Base-by-base conservation (phyloP, 2,888 invertebrate species). In the Pinctada fucata region DNA sequence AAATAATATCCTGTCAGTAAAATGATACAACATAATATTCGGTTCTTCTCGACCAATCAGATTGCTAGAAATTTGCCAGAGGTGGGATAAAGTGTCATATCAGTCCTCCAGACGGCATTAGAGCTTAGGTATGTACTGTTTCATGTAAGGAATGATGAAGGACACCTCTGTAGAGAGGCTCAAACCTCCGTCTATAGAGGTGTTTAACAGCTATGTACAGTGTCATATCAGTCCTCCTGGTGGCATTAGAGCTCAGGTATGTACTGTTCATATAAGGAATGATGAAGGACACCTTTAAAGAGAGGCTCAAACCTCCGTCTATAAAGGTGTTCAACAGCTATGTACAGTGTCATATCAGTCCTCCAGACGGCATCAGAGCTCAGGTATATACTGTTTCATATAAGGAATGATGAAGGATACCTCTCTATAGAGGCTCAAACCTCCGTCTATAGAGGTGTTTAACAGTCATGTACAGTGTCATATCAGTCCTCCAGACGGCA, bases 201-300 rank as follows among this genome's bases (percentile, higher is more conserved):
- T 10, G 58, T 58, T 10, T 91, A 95, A 96, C 91, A 95, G 95
- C 2, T 97, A 96, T 90, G 92, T 97, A 69, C 95, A 95, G 88
- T 95, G 95, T 88, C 95, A 97, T 91, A 93, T 97, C 81, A 95
- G 96, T 5, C 95, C 96, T 0, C 97, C 97, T 0, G 96, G 96
- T 91, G 97, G 96, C 49, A 93, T 93, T 66, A 93, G 96, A 84
- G 93, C 94, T 3, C 94, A 94, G 77, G 94, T 95, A 93, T 93
- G 93, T 87, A n/a, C n/a, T n/a, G n/a, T n/a, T n/a, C n/a, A n/a
- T n/a, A n/a, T n/a, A n/a, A n/a, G n/a, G n/a, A n/a, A n/a, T n/a
- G n/a, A n/a, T 91, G 13, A 92, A 92, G 50, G 82, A 86, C 70
- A 80, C 88, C 48, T 87, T 90, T 4, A 78, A 87, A 49, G 89